Evolutionary conservation across 2,888 invertebrate species (phyloP).

Genomic region (Rhingia campestris): DNA sequence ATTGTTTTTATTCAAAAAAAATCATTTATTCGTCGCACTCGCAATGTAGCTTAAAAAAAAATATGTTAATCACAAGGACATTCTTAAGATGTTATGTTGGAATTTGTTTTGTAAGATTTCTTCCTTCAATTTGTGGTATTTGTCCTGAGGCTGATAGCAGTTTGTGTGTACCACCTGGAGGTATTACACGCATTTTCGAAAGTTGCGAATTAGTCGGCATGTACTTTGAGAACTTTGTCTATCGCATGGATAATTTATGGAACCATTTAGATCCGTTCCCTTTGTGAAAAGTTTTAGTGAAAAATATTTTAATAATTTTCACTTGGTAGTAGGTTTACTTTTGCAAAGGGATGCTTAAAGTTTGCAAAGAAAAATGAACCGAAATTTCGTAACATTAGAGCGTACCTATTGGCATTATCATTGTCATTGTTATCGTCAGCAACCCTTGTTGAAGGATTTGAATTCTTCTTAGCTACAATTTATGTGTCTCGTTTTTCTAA

Average conservation of each 20-base stretch:
- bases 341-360: too few species aligned
- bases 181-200: constrained; percentile 17
- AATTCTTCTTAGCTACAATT: too few species aligned
- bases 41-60: background rate
- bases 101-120: constrained; percentile 24
- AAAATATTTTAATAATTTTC: background rate
- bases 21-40: background rate
- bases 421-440: too few species aligned
- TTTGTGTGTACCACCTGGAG: constrained; percentile 5
- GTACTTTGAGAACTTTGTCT: constrained; percentile 21
- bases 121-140: constrained; percentile 9
- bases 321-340: background rate
- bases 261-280: constrained; percentile 1
- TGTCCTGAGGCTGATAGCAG: constrained; percentile 10
- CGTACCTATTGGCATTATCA: too few species aligned
- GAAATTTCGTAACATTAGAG: too few species aligned
- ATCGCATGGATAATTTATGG: background rate
- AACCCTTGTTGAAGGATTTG: too few species aligned
- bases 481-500: too few species aligned
- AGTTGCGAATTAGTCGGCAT: constrained; percentile 9
- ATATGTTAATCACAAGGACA: constrained; percentile 11
- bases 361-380: too few species aligned
- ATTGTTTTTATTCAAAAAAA: background rate
- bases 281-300: background rate
- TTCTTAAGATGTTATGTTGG: background rate